These are phyloP conservation scores for Centroberyx gerrardi DNA, from an alignment of 2,797 vertebrate species.

Conservation along the genomic window DNA sequence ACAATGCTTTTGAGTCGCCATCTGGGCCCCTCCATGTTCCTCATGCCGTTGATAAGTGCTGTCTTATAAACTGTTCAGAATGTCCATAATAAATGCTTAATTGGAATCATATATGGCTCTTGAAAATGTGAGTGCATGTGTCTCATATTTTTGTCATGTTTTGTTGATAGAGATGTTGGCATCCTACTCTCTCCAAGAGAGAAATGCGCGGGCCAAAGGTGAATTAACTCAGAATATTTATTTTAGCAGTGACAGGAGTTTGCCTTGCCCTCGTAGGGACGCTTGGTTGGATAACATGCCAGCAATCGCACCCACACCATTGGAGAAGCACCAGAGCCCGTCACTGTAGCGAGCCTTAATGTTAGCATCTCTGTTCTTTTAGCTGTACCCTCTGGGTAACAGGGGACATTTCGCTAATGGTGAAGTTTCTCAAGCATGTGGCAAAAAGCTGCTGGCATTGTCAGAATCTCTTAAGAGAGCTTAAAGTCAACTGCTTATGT, in stretches of 20 bases:
- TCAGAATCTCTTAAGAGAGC: constrained; percentile 47
- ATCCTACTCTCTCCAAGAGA: neutral
- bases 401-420: constrained; percentile 61
- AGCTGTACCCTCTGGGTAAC: constrained; percentile 56
- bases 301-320: constrained; percentile 35
- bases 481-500: constrained; percentile 38
- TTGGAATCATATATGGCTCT: neutral
- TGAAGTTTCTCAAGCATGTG: constrained; percentile 45
- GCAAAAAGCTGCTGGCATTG: constrained; percentile 61
- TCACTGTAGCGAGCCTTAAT: constrained; percentile 43
- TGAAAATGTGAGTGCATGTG: neutral
- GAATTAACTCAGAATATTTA: constrained; percentile 1
- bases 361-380: constrained; percentile 44
- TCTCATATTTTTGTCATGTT: neutral
- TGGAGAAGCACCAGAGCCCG: constrained; percentile 35
- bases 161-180: neutral
- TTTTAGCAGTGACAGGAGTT: constrained; percentile 1
- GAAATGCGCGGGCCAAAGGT: neutral
- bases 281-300: constrained; percentile 7
- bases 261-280: neutral
- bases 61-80: constrained; percentile 25
- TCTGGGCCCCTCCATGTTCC: constrained; percentile 53
- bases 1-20: constrained; percentile 68
- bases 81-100: constrained; percentile 17
- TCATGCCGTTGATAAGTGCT: constrained; percentile 30